Percentiles rank a stretch among this genome's conserved stretches.
Conservation (phyloP, 2,888 invertebrate genomes). For the Pandemis heparana region DNA sequence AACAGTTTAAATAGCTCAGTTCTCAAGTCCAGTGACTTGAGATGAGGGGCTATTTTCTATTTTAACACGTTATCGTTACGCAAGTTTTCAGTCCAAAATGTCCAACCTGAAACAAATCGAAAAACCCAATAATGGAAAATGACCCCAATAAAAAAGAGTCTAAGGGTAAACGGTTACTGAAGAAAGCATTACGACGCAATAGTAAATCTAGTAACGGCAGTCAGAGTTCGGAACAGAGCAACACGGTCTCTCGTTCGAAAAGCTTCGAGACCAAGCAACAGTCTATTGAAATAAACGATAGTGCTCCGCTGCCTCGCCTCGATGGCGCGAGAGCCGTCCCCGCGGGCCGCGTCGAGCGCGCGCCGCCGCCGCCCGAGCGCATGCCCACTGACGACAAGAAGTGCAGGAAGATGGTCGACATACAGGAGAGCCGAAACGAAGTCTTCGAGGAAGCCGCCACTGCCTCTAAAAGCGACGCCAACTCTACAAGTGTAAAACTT, state of each 20-base stretch:
- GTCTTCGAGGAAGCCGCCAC: slow-evolving; percentile 55
- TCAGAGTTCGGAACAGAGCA: slow-evolving; percentile 63
- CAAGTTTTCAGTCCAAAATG: slow-evolving; percentile 70
- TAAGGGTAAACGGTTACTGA: slow-evolving; percentile 78
- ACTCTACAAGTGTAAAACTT: slow-evolving; percentile 47
- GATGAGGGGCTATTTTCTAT: slow-evolving; percentile 67
- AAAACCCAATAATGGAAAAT: slow-evolving; percentile 80
- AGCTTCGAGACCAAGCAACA: slow-evolving; percentile 68
- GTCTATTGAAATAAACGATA: slow-evolving; percentile 64
- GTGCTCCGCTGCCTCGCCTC: slow-evolving; percentile 65
- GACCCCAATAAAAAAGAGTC: slow-evolving; percentile 81
- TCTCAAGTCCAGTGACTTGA: slow-evolving; percentile 63
- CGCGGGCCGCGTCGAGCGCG: slow-evolving; percentile 49
- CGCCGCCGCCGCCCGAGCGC: slow-evolving; percentile 43
- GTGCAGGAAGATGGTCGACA: slow-evolving; percentile 62
- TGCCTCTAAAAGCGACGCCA: slow-evolving; percentile 47
- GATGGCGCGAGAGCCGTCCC: slow-evolving; percentile 57
- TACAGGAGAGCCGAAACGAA: slow-evolving; percentile 65
- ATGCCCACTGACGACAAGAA: slow-evolving; percentile 48
- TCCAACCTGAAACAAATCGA: slow-evolving; percentile 58
- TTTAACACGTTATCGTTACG: slow-evolving; percentile 49
- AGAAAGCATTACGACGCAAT: slow-evolving; percentile 74
- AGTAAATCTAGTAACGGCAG: slow-evolving; percentile 72
- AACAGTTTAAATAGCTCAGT: slow-evolving; percentile 56
- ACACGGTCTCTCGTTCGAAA: slow-evolving; percentile 67